Evolutionary conservation across 2,797 vertebrate genomes (phyloP), one percentile per base, ranked within the genome.

Genomic region (Heliangelus exortis): DNA sequence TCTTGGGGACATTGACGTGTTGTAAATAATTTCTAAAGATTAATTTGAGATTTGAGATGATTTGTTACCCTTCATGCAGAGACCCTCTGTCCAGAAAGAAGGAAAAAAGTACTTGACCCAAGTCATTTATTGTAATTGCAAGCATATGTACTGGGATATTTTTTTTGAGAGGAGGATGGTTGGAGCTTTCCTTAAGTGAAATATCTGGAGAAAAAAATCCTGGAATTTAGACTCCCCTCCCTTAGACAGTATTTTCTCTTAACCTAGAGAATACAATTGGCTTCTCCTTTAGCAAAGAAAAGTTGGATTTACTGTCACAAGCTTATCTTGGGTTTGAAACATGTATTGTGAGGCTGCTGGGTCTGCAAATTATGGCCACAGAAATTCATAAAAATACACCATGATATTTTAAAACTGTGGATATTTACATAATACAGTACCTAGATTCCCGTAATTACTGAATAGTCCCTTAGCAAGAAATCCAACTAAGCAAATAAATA

Each of bases 21-120:
- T 95, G 90, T 96, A 97, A 97, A 96, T 92, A 96, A 94, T 96
- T 97, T 96, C 91, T 95, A 84, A 95, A 93, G 79, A 97, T 88
- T 95, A 96, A 96, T 58, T 82, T 89, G 82, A 78, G 39, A 76
- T 87, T 96, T 93, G 83, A 88, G 61, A 84, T 94, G 74, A 92
- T 93, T 92, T 96, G 84, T 95, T 87, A 77, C 94, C 72, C 72
- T 91, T 85, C 68, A 58, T 36, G 59, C 68, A 93, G 86, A 96
- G 81, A 61, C 10, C 28, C 47, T 92, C 29, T 94, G 78, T 89
- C 18, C 28, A 77, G 73, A 88, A 95, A 45, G 54, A 72, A 83
- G 50, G 51, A 36, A 34, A 69, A 66, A 85, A 54, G 14, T 84
- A 41, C 53, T 62, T 79, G 90, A 94, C 54, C 19, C 18, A 90